Evolutionary conservation across 2,797 vertebrate species (phyloP).

Genomic region (Acanthurus tractus): DNA sequence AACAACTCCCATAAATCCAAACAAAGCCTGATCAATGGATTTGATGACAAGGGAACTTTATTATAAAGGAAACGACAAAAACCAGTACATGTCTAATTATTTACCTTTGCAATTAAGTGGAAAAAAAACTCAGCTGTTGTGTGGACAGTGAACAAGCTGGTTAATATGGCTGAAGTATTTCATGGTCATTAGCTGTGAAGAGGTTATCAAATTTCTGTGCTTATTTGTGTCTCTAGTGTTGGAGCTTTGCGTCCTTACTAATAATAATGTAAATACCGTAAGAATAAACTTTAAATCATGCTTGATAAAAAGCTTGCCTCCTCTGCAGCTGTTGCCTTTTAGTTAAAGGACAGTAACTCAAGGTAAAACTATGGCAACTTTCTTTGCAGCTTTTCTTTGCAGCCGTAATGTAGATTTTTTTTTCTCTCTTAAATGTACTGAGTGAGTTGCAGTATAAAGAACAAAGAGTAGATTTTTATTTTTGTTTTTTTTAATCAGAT

Average conservation of each 20-base stretch:
- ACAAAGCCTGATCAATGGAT: too few species aligned
- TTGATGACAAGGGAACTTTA: too few species aligned
- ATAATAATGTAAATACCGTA: slow-evolving; percentile 6
- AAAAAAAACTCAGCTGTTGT: slow-evolving; percentile 7
- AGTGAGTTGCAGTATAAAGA: background rate
- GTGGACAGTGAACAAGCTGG: slow-evolving; percentile 39
- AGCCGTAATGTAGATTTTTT: too few species aligned
- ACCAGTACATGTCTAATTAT: slow-evolving; percentile 21
- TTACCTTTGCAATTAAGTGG: slow-evolving; percentile 24
- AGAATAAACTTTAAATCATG: background rate
- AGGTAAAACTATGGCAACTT: background rate
- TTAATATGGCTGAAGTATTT: slow-evolving; percentile 33
- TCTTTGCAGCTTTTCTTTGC: too few species aligned
- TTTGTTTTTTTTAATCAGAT: background rate
- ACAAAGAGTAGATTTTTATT: background rate
- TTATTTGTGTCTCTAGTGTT: background rate
- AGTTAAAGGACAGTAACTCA: background rate
- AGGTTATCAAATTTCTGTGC: slow-evolving; percentile 22
- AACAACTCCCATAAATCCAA: too few species aligned
- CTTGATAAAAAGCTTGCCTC: slow-evolving; percentile 1
- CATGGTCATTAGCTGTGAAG: slow-evolving; percentile 8
- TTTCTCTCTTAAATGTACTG: background rate
- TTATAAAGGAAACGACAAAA: background rate
- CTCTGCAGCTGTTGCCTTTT: slow-evolving; percentile 8
- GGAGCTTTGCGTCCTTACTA: slow-evolving; percentile 7